phyloP scores from a whole-genome alignment of 2,113 vertebrate species.

The Empidonax traillii region DNA sequence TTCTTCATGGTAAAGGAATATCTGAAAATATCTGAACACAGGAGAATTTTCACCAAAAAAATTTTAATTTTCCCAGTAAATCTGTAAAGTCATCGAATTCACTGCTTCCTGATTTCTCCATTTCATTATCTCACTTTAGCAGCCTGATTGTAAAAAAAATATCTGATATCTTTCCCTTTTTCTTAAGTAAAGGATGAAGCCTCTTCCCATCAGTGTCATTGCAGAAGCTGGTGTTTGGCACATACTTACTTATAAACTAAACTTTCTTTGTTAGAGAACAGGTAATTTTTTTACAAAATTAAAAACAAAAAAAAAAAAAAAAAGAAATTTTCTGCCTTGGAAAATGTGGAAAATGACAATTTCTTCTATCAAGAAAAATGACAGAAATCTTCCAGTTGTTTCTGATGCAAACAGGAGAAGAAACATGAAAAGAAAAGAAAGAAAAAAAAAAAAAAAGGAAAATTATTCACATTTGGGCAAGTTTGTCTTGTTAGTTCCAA shows the following conservation, averaged over 20 bases:
- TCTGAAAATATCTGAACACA: background rate
- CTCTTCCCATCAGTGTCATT: background rate
- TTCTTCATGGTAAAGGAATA: background rate
- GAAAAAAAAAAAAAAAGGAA: background rate
- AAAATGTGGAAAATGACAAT: background rate
- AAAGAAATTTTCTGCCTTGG: background rate
- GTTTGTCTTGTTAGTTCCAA: constrained; percentile 9
- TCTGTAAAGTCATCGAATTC: background rate
- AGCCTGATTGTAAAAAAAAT: background rate
- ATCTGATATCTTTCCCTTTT: background rate
- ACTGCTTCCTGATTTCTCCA: background rate
- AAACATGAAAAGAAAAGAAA: background rate
- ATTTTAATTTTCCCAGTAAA: background rate
- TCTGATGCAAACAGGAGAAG: background rate
- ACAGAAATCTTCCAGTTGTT: background rate
- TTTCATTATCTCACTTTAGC: background rate
- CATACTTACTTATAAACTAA: background rate
- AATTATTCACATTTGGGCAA: background rate
- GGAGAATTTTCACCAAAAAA: background rate
- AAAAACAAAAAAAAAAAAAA: background rate
- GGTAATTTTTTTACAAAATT: background rate
- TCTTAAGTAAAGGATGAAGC: background rate
- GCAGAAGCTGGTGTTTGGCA: background rate
- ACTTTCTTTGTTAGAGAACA: background rate
- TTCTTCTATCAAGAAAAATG: background rate